Conservation (phyloP, 2,797 vertebrate species). For the Smutsia temminckii region DNA sequence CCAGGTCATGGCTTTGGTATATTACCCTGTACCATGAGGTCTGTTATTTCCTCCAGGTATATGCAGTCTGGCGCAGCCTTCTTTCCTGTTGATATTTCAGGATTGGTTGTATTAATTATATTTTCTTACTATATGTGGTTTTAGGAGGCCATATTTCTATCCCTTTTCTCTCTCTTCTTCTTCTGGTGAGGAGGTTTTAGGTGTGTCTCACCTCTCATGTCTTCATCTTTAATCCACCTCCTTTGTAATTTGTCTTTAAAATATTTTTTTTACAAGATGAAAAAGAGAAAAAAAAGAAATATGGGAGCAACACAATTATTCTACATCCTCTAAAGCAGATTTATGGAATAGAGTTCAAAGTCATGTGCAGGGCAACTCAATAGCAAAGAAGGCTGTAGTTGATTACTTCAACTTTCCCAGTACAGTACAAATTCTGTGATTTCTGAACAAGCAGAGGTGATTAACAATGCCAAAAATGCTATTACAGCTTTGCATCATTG, state of each 20-base stretch:
- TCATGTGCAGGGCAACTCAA: background rate
- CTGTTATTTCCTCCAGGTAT: too few species aligned
- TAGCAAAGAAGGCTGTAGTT: background rate
- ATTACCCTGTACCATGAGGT: too few species aligned
- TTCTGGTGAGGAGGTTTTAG: too few species aligned
- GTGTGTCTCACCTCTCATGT: too few species aligned
- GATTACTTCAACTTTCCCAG: background rate
- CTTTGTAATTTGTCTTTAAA: conserved; percentile 46
- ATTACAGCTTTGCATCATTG: conserved; percentile 51
- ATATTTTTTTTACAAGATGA: background rate
- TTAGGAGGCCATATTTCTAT: too few species aligned
- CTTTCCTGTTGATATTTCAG: too few species aligned
- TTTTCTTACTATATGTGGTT: too few species aligned
- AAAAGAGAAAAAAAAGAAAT: background rate
- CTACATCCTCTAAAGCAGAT: background rate
- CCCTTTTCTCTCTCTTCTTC: too few species aligned
- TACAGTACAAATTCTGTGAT: background rate
- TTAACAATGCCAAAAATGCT: conserved; percentile 50
- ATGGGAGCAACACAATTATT: background rate
- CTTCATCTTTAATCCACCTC: too few species aligned
- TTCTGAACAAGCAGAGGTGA: conserved; percentile 52
- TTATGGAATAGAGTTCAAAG: background rate
- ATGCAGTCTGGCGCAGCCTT: too few species aligned
- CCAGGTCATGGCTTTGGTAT: too few species aligned
- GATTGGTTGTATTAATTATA: too few species aligned